A percentile compares a stretch with the other conserved stretches of the same genome.
phyloP scores from a whole-genome alignment of 2,888 invertebrate species.

The Leptura quadrifasciata region DNA sequence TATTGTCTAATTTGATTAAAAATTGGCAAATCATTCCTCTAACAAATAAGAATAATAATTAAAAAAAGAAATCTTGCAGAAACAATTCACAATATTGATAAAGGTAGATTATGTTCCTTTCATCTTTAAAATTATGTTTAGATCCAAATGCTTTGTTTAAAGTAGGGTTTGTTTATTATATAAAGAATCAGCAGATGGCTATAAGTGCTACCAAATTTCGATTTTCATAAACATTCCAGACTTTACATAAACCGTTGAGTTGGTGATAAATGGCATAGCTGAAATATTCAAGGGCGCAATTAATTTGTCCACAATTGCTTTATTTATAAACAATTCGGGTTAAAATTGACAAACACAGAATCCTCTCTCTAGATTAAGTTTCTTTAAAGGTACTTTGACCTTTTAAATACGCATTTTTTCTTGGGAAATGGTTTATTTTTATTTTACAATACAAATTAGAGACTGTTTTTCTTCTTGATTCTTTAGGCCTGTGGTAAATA shows the following conservation, averaged over 20 bases:
- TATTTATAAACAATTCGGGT: constrained; percentile 35
- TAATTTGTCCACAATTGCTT: constrained; percentile 35
- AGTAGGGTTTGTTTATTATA: constrained; percentile 34
- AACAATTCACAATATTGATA: neutral
- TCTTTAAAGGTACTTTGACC: constrained; percentile 46
- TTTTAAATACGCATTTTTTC: constrained; percentile 27
- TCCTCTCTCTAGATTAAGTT: constrained; percentile 15
- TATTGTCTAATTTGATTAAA: too few species aligned
- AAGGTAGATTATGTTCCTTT: constrained; percentile 22
- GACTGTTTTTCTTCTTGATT: neutral
- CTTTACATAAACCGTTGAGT: constrained; percentile 24
- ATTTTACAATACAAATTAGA: neutral
- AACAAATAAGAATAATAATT: neutral
- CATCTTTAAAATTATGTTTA: constrained; percentile 28
- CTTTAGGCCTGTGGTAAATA: neutral
- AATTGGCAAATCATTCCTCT: too few species aligned
- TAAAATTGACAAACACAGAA: constrained; percentile 12
- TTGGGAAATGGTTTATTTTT: constrained; percentile 2
- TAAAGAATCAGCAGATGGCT: constrained; percentile 34
- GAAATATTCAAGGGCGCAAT: constrained; percentile 41
- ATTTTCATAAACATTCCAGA: constrained; percentile 33
- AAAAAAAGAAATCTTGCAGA: neutral
- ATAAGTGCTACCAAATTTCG: constrained; percentile 35
- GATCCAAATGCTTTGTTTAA: constrained; percentile 20
- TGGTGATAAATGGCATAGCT: constrained; percentile 34